phyloP scores from a whole-genome alignment of 2,113 vertebrate species.

The Platichthys flesus region DNA sequence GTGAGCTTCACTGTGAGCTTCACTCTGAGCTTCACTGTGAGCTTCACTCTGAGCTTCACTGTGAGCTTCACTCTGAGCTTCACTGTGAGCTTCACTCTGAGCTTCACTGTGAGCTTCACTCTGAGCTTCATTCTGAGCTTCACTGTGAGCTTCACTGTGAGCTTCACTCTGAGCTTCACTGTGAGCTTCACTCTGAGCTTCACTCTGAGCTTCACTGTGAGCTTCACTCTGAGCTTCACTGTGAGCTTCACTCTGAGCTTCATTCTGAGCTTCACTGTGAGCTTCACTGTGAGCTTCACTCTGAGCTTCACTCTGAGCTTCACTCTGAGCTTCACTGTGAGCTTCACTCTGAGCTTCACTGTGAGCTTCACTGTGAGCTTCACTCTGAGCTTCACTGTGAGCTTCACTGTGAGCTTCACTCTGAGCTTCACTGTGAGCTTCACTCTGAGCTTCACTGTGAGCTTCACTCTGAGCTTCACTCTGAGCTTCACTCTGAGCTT shows the following conservation, averaged over 20 bases:
- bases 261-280: too few species aligned
- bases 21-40: background rate
- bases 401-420: background rate
- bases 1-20: constrained; percentile 13
- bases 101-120: too few species aligned
- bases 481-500: constrained; percentile 15
- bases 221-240: too few species aligned
- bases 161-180: too few species aligned
- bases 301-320: constrained; percentile 15
- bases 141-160: constrained; percentile 14
- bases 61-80: too few species aligned
- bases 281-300: constrained; percentile 17
- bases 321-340: background rate
- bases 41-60: background rate
- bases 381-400: constrained; percentile 10
- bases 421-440: too few species aligned
- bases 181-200: constrained; percentile 33
- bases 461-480: too few species aligned
- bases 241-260: constrained; percentile 14
- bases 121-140: too few species aligned
- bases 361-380: constrained; percentile 13
- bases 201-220: too few species aligned
- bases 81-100: background rate
- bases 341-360: background rate
- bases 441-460: background rate